Base-by-base conservation (phyloP, 2,888 invertebrate genomes). In the Campoplex capitator region DNA sequence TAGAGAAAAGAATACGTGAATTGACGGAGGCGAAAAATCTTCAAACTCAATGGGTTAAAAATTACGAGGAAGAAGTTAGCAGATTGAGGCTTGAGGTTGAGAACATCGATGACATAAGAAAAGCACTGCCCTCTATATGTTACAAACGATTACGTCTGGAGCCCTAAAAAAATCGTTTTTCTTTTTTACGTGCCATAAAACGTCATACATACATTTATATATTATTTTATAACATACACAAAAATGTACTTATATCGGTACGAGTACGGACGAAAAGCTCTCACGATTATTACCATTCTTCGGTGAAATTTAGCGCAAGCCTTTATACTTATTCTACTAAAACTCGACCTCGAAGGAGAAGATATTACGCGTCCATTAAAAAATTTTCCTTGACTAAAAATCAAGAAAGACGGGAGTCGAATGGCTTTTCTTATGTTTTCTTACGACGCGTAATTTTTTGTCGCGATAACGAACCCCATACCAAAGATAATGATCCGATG, bases 51-150 rank as follows among this genome's bases (percentile, higher is more conserved):
- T 96, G 97, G 95, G 97, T 98, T 91, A 97, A 97, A 86, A 96
- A 97, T 90, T 98, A 98, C 91, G 97, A 97, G 92, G 97, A 97
- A 18, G 97, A 98, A 92, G 96, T 98, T 71, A 95, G 95, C 68
- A 95, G 96, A 84, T 95, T 98, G 16, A 95, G 96, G 88, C 95
- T 95, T 2, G 98, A 99, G 94, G 98, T 99, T 3, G 96, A 96
- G 9, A 98, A 98, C 93, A 96, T 99, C 76, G 97, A 97, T 91
- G 96, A 97, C 77, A 98, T 99, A 90, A 95, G 97, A 1, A 96
- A 96, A 79, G 96, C 98, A 83, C 95, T 99, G 86, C 99, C 99
- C 0, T 95, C 96, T 0, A 96, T 96, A 2, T 99, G 99, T 94
- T 98, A 96, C 95, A 97, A 97, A 93, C 96, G 97, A 89, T 95